These are phyloP conservation scores for Neoaliturus tenellus DNA, from an alignment of 2,888 invertebrate species.

Conservation along the genomic window DNA sequence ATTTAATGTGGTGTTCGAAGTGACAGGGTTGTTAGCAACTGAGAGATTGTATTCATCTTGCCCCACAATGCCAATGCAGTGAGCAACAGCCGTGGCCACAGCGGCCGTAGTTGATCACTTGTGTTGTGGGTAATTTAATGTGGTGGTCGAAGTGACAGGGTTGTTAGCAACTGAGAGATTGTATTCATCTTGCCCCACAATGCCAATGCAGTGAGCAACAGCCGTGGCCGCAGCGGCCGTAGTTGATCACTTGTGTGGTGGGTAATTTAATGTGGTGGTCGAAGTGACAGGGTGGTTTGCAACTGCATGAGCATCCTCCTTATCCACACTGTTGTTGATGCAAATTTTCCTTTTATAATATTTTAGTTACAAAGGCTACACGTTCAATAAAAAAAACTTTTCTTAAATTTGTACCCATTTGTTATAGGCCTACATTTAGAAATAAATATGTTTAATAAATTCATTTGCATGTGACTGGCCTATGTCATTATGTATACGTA, in stretches of 20 bases:
- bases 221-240: not conserved
- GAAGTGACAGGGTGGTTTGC: not conserved
- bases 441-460: too few relatives aligned
- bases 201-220: too few relatives aligned
- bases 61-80: too few relatives aligned
- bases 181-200: not conserved
- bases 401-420: too few relatives aligned
- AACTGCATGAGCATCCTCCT: not conserved
- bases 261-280: not conserved
- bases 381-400: too few relatives aligned
- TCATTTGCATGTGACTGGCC: too few relatives aligned
- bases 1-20: not conserved
- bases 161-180: not conserved
- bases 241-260: not conserved
- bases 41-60: not conserved
- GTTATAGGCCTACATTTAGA: too few relatives aligned
- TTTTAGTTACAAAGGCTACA: too few relatives aligned
- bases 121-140: not conserved
- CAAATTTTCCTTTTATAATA: too few relatives aligned
- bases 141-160: not conserved
- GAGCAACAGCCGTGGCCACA: too few relatives aligned
- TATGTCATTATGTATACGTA: too few relatives aligned
- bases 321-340: not conserved
- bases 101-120: not conserved
- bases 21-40: not conserved